Conservation (phyloP, 2,797 vertebrate species). For the Lacerta agilis region DNA sequence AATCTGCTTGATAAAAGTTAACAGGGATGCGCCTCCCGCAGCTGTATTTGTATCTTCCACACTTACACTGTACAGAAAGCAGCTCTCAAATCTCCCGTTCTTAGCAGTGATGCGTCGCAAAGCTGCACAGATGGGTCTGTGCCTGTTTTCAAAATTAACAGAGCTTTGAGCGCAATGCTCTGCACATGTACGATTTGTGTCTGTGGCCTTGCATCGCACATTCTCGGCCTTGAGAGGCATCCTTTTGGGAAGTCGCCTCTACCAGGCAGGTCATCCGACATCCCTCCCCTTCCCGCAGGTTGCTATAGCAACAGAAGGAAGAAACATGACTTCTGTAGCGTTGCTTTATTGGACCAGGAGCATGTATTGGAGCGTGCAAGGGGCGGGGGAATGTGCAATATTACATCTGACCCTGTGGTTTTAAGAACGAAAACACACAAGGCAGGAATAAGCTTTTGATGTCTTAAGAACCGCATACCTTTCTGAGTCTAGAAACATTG, state of each 20-base stretch:
- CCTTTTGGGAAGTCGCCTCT: constrained; percentile 53
- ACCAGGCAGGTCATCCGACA: constrained; percentile 51
- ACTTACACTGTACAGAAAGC: neutral
- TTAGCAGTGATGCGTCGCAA: neutral
- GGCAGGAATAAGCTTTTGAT: neutral
- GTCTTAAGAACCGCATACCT: neutral
- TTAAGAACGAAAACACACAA: neutral
- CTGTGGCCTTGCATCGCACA: constrained; percentile 14
- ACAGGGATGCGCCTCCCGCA: neutral
- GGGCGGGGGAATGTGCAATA: constrained; percentile 22
- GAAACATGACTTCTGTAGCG: constrained; percentile 63
- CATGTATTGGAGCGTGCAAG: constrained; percentile 23
- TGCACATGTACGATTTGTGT: too few species aligned
- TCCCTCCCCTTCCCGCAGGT: constrained; percentile 41
- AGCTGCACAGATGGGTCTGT: neutral
- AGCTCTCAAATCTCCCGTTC: neutral
- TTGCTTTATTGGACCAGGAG: constrained; percentile 63
- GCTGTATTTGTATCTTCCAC: neutral
- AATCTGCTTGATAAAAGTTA: neutral
- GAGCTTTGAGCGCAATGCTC: neutral
- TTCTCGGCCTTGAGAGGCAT: neutral
- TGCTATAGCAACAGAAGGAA: constrained; percentile 68
- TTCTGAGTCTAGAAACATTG: neutral
- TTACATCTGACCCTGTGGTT: constrained; percentile 10
- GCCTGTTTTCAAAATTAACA: neutral